Evolutionary conservation across 2,113 vertebrate species (phyloP).

Genomic region (Eira barbara): DNA sequence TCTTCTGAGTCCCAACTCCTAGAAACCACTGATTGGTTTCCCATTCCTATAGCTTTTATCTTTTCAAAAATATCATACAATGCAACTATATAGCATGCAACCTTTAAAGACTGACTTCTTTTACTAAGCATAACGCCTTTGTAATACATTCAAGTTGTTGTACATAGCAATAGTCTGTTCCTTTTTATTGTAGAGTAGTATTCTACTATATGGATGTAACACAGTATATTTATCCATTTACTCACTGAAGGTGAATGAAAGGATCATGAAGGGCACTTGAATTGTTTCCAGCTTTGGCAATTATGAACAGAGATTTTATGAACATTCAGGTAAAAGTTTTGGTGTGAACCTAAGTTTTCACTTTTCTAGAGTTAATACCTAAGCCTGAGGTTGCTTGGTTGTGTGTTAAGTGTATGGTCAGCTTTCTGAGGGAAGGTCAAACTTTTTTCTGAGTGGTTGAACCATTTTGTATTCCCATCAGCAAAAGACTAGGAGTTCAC

Average conservation of each 20-base stretch:
- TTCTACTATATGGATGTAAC: not conserved
- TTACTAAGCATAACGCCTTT: not conserved
- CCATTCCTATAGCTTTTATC: not conserved
- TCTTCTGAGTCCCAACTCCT: not conserved
- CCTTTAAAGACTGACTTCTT: not conserved
- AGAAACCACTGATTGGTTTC: not conserved
- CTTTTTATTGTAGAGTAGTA: not conserved
- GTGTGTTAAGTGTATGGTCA: not conserved
- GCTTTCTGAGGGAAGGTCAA: not conserved
- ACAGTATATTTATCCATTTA: not conserved
- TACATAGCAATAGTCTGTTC: not conserved
- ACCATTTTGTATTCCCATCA: not conserved
- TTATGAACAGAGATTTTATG: not conserved
- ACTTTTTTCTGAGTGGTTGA: not conserved
- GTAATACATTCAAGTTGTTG: not conserved
- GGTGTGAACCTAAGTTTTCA: not conserved
- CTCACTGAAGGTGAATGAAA: not conserved
- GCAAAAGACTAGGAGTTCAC: not conserved
- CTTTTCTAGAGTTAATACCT: slow-evolving; percentile 10
- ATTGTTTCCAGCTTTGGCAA: not conserved
- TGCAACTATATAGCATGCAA: not conserved
- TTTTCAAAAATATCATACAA: slow-evolving; percentile 14
- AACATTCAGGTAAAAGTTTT: not conserved
- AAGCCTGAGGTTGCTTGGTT: not conserved
- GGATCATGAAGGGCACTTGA: not conserved